Evolutionary conservation across 2,797 vertebrate species (phyloP), one percentile per base, ranked within the genome.

Genomic region (Melopsittacus undulatus): DNA sequence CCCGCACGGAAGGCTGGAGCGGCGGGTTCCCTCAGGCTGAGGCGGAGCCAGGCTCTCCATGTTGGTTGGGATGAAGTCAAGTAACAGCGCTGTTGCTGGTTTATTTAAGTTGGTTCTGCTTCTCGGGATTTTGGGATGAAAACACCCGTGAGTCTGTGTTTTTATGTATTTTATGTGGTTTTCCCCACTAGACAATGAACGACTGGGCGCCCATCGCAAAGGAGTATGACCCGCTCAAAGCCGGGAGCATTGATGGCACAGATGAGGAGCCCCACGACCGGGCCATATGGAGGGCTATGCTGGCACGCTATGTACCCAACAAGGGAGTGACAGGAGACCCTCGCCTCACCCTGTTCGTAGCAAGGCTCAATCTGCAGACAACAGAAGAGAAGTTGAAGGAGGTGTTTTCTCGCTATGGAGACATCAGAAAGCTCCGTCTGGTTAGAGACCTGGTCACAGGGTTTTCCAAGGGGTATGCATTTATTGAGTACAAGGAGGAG

Each of bases 211-310:
- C 99, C 46, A 99, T 99, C 19, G 99, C 99, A 5, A 99, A 98
- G 95, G 98, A 98, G 29, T 99, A 99, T 10, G 98, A 99, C 73
- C 99, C 99, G 3, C 98, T 99, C 24, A 99, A 99, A 97, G 99
- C 99, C 1, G 99, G 99, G 48, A 99, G 99, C 97, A 99, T 99
- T 12, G 99, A 99, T 38, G 99, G 99, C 34, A 98, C 98, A 0
- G 99, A 99, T 3, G 98, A 99, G 84, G 99, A 99, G 83, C 99
- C 99, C 3, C 99, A 99, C 5, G 99, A 99, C 96, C 98, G 98
- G 0, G 99, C 99, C 1, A 97, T 99, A 7, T 99, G 99, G 98
- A 97, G 99, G 96, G 99, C 99, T 0, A 99, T 99, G 98, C 48
- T 98, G 62, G 98, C 99, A 16, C 98, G 98, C 2, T 99, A 99